phyloP scores from a whole-genome alignment of 2,888 invertebrate species.

The Azorinus chamasolen region DNA sequence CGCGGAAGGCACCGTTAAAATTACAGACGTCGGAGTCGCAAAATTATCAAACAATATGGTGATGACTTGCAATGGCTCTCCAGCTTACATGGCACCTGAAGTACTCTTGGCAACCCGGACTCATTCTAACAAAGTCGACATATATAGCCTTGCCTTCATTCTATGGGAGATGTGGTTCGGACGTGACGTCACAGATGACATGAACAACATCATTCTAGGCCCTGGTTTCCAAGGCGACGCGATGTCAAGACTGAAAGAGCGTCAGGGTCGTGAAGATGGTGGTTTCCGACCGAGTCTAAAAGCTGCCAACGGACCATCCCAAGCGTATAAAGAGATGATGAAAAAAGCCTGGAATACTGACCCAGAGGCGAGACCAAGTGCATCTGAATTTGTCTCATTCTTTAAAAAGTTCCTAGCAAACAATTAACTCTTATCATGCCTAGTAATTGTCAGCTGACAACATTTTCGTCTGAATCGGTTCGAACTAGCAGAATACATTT shows the following conservation, averaged over 20 bases:
- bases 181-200: constrained; percentile 68
- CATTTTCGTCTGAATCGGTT: no score
- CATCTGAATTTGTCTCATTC: constrained; percentile 26
- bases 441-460: no score
- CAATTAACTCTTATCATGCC: no score
- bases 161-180: constrained; percentile 82
- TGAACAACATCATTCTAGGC: constrained; percentile 44
- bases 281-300: constrained; percentile 74
- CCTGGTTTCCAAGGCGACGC: constrained; percentile 45
- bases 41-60: constrained; percentile 71
- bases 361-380: constrained; percentile 59
- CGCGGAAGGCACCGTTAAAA: constrained; percentile 59
- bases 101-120: constrained; percentile 63
- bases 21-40: constrained; percentile 80
- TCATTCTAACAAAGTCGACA: constrained; percentile 73
- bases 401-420: constrained; percentile 38
- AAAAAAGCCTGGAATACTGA: constrained; percentile 67
- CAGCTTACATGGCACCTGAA: constrained; percentile 79
- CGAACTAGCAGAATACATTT: no score
- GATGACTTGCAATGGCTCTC: constrained; percentile 71
- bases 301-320: constrained; percentile 65
- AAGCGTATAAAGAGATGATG: constrained; percentile 64
- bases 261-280: constrained; percentile 45
- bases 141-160: constrained; percentile 71
- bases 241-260: constrained; percentile 32